Conservation (phyloP, 2,113 vertebrate genomes). For the Microcebus tavaratra region DNA sequence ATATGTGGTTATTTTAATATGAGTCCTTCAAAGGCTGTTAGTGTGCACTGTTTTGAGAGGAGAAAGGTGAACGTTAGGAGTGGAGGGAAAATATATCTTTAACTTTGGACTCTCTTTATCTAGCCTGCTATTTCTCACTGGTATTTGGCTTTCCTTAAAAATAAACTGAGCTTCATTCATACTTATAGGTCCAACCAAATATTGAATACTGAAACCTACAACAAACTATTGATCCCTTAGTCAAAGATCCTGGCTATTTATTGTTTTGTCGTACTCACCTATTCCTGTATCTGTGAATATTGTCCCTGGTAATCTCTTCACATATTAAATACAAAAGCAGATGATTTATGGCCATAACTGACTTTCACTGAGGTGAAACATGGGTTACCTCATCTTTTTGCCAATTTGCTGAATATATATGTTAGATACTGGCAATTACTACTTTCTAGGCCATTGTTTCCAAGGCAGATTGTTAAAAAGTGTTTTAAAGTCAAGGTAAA, state of each 20-base stretch:
- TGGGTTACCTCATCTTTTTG: neutral
- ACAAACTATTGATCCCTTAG: neutral
- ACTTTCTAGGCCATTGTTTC: conserved; percentile 27
- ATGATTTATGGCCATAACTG: neutral
- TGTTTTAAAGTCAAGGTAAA: conserved; percentile 35
- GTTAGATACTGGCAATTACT: neutral
- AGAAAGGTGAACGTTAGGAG: neutral
- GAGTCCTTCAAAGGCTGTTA: conserved; percentile 6
- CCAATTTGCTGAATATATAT: conserved; percentile 1
- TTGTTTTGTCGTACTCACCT: neutral
- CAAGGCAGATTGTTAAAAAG: conserved; percentile 35
- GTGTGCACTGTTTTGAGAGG: neutral
- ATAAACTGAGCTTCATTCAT: conserved; percentile 1
- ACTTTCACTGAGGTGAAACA: neutral
- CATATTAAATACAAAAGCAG: neutral
- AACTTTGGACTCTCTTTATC: neutral
- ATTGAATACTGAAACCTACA: conserved; percentile 1
- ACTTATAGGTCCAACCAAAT: neutral
- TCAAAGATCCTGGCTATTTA: conserved; percentile 31
- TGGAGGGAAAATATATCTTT: neutral
- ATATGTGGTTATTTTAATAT: neutral
- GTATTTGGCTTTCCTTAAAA: conserved; percentile 21
- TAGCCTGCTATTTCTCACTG: neutral
- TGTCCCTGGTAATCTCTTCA: neutral
- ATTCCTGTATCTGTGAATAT: neutral